These are phyloP conservation scores for Lordiphosa andalusiaca DNA, from an alignment of 2,888 invertebrate genomes.

Conservation along the genomic window DNA sequence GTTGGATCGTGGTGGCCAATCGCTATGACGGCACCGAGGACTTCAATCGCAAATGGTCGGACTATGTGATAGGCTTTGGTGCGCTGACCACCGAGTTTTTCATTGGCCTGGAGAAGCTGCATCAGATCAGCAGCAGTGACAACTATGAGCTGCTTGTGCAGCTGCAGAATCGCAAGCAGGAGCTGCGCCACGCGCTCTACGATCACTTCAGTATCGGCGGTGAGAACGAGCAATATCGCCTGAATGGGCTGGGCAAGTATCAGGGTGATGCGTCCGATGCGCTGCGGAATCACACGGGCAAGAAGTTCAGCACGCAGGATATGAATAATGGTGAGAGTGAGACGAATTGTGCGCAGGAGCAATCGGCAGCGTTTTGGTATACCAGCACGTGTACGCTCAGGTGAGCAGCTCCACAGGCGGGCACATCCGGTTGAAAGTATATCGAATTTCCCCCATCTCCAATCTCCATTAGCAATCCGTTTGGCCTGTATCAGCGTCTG, in stretches of 20 bases:
- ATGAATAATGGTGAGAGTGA: conserved; percentile 43
- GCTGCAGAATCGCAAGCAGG: conserved; percentile 52
- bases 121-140: conserved; percentile 47
- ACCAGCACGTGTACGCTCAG: conserved; percentile 45
- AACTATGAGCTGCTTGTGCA: conserved; percentile 51
- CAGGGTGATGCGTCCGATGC: conserved; percentile 54
- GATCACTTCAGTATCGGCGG: conserved; percentile 56
- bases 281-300: conserved; percentile 45
- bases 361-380: conserved; percentile 60
- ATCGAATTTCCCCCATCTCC: no score
- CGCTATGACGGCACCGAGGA: conserved; percentile 49
- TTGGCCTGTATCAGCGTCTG: conserved; percentile 51
- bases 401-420: conserved; percentile 19
- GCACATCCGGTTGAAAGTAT: no score
- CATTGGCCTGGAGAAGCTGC: conserved; percentile 54
- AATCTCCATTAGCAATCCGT: conserved; percentile 46
- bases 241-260: conserved; percentile 50
- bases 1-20: conserved; percentile 55
- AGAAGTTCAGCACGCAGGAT: conserved; percentile 57
- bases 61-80: conserved; percentile 58
- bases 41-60: conserved; percentile 59
- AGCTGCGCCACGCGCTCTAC: conserved; percentile 46
- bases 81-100: conserved; percentile 45
- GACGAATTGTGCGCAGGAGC: conserved; percentile 40
- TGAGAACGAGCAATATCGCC: conserved; percentile 50